Evolutionary conservation across 2,113 vertebrate genomes (phyloP), one percentile per base, ranked within the genome.

Genomic region (Oncorhynchus masou): DNA sequence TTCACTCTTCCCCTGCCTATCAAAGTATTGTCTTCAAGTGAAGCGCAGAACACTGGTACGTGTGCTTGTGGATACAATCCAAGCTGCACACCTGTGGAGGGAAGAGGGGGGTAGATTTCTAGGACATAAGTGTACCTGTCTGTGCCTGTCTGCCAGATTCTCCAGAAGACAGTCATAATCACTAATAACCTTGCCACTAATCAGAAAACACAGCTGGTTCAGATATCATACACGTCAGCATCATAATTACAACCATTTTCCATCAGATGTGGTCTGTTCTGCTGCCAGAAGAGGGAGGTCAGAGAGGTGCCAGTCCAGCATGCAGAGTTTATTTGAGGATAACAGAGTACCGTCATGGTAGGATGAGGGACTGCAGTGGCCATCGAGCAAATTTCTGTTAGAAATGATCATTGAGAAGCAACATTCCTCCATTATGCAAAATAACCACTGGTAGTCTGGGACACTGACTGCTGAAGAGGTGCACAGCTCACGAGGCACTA

Each of bases 1-100:
- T 83, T 91, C 87, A 84, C 81, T 91, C 87, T 6, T 85, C 86
- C 68, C 83, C 74, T 74, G 82, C 77, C 87, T 82, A 86, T 91
- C 90, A 84, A 85, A 85, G 88, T 86, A 88, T 84, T 90, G 85
- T 91, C 88, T 90, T 84, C 83, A 88, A 84, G 84, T 87, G 85
- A 88, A 91, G 91, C 84, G 69, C 83, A 87, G 81, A 84, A 54
- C 48, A 84, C 81, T 24, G 59, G 84, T 82, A 45, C 39, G 39
- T 9, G 79, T 72, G 81, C 39, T 22, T 68, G 59, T 90, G 87
- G 86, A 85, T 49, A 20, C 34, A 57, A 70, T 87, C 83, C 86
- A 87, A 82, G 24, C 73, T 84, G 86, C 85, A 91, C 91, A 94
- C 90, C 92, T 93, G 92, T 79, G 80, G 67, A 19, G 39, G 60